phyloP scores from a whole-genome alignment of 1,140 invertebrate genomes.

The Bicyclus anynana region DNA sequence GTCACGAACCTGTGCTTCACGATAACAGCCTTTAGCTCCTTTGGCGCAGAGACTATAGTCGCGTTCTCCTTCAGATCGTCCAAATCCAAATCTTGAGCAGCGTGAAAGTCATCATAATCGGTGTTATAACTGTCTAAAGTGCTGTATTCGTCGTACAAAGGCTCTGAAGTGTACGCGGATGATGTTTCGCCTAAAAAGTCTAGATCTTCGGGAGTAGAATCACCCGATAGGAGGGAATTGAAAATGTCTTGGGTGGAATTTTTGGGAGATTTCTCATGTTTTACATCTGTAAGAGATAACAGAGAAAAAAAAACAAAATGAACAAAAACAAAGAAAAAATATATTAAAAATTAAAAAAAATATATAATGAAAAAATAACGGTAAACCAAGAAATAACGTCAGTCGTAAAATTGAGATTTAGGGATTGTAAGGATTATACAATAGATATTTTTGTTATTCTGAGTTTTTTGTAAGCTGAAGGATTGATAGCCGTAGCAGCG shows the following conservation, averaged over 20 bases:
- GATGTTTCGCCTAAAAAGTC: slow-evolving; percentile 75
- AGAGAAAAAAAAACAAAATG: slow-evolving; percentile 21
- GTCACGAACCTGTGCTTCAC: slow-evolving; percentile 68
- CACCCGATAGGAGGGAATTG: slow-evolving; percentile 19
- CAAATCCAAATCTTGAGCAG: slow-evolving; percentile 45
- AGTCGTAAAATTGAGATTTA: too few relatives aligned
- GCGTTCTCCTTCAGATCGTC: slow-evolving; percentile 36
- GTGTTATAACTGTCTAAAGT: neutral
- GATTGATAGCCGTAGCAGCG: too few relatives aligned
- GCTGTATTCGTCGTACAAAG: slow-evolving; percentile 36
- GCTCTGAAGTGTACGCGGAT: slow-evolving; percentile 62
- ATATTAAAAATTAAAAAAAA: too few relatives aligned
- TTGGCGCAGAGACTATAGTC: slow-evolving; percentile 42
- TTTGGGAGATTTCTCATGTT: neutral
- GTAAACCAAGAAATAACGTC: too few relatives aligned
- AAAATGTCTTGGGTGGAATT: slow-evolving; percentile 24
- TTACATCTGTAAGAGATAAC: slow-evolving; percentile 9
- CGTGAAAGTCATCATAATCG: slow-evolving; percentile 44
- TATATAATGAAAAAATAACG: too few relatives aligned
- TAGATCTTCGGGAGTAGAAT: slow-evolving; percentile 24
- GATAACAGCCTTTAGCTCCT: slow-evolving; percentile 48
- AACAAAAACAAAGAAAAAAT: slow-evolving; percentile 2
- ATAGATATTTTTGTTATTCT: too few relatives aligned
- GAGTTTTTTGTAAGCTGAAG: too few relatives aligned
- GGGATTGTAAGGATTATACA: too few relatives aligned